phyloP scores from a whole-genome alignment of 2,797 vertebrate genomes.

The Morus bassanus region DNA sequence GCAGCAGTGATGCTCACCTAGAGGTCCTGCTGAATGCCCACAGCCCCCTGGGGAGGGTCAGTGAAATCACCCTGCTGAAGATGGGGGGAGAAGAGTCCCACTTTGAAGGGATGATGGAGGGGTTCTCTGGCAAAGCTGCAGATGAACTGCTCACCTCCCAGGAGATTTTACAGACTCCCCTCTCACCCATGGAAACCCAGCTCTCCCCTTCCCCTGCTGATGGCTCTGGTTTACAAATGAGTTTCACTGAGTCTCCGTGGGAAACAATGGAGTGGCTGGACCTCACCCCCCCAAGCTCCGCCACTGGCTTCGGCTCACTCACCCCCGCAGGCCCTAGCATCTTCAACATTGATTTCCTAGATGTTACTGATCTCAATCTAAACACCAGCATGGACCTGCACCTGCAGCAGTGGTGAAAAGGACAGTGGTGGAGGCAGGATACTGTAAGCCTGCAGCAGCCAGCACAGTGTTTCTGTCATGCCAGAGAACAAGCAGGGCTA shows the following conservation, averaged over 20 bases:
- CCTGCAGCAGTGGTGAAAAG: constrained; percentile 92
- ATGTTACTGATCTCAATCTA: constrained; percentile 93
- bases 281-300: constrained; percentile 90
- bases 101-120: constrained; percentile 83
- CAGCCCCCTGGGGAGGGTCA: constrained; percentile 80
- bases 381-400: constrained; percentile 97
- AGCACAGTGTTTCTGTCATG: background rate
- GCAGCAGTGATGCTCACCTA: constrained; percentile 81
- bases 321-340: constrained; percentile 86
- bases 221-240: constrained; percentile 83
- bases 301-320: constrained; percentile 82
- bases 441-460: background rate
- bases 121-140: constrained; percentile 78
- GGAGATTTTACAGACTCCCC: constrained; percentile 87
- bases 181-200: constrained; percentile 86
- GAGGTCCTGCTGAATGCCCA: constrained; percentile 86
- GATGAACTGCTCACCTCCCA: constrained; percentile 86
- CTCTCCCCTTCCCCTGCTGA: constrained; percentile 79
- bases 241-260: constrained; percentile 93
- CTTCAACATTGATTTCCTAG: constrained; percentile 96
- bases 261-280: constrained; percentile 99
- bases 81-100: constrained; percentile 81
- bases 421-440: background rate
- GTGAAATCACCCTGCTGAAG: constrained; percentile 84
- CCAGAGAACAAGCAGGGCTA: background rate